Base-by-base conservation (phyloP, 2,797 vertebrate genomes). In the Amblyraja radiata region DNA sequence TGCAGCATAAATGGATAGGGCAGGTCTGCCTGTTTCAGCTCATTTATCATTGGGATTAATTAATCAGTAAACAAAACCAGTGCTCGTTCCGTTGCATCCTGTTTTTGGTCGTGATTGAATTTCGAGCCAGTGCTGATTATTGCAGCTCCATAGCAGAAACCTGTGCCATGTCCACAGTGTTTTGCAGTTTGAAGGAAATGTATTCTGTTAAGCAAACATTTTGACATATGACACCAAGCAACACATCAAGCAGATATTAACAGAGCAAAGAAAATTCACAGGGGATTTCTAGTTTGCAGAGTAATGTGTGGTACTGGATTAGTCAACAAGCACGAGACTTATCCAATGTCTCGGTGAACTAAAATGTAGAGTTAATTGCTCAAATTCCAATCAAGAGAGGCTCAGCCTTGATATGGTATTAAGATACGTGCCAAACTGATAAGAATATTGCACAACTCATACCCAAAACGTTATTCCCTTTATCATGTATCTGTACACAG, bases 161-260 rank as follows among this genome's bases (percentile, higher is more conserved):
- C 10, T 23, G 54, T 84, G 81, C 54, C 54, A 25, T 16, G 32
- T 80, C 78, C 39, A 36, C 36, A 91, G 21, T 74, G 90, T 28
- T 54, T 91, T 74, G 39, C 36, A 39, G 54, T 91, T 32, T 54
- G 21, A 73, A 46, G 36, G n/a, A 18, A 21, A 73, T 54, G n/a
- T 25, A 54, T 91, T 25, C 23, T 91, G 39, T 74, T 39, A 91
- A 91, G 54, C 73, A 68, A 73, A 71, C 32, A 90, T 39, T 36
- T 90, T 90, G 63, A 36, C 36, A 73, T 63, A 63, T 86, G 63
- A 65, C 13, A 65, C 13, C 61, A 54, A 74, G 90, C 90, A 91
- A 91, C 68, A 91, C 36, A 74, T 73, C 21, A 92, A 92, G 76
- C 11, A 76, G 46, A 74, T 76, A 91, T 74, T 74, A 76, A 92